Conservation (phyloP, 30 jellyfish, hydroid and myxozoan genomes). For the Hydra vulgaris region DNA sequence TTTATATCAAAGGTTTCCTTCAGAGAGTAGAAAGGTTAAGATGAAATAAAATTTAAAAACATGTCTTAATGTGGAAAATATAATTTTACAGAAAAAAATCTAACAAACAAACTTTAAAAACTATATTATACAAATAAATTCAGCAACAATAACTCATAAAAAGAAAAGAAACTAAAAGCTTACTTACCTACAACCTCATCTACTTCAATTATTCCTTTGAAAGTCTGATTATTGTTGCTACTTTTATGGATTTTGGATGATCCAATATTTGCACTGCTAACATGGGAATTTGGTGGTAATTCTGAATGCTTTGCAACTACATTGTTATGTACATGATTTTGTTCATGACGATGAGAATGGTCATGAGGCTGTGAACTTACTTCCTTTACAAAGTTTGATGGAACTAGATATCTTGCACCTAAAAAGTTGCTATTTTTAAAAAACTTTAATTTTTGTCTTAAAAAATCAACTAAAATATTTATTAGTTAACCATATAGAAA, state of each 20-base stretch:
- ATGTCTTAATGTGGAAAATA: too few relatives aligned
- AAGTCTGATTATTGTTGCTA: conserved; percentile 1
- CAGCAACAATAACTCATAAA: too few relatives aligned
- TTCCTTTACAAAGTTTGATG: conserved; percentile 73
- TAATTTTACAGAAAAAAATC: too few relatives aligned
- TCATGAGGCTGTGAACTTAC: conserved; percentile 4
- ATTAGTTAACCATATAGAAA: too few relatives aligned
- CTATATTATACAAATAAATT: too few relatives aligned
- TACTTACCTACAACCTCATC: conserved; percentile 29
- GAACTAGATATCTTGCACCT: conserved; percentile 84
- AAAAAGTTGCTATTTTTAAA: not conserved
- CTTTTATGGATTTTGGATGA: not conserved
- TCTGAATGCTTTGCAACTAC: not conserved
- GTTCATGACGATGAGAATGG: conserved; percentile 4
- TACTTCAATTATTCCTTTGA: conserved; percentile 24
- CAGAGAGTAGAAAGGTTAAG: too few relatives aligned
- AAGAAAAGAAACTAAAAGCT: not conserved
- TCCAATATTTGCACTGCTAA: not conserved
- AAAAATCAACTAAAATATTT: too few relatives aligned
- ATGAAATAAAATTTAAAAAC: too few relatives aligned
- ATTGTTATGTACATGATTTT: not conserved
- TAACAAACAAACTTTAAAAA: too few relatives aligned
- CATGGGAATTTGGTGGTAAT: not conserved
- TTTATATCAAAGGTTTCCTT: too few relatives aligned
- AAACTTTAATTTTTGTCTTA: too few relatives aligned